phyloP scores from a whole-genome alignment of 1,140 invertebrate species.

The Zophobas atratus region DNA sequence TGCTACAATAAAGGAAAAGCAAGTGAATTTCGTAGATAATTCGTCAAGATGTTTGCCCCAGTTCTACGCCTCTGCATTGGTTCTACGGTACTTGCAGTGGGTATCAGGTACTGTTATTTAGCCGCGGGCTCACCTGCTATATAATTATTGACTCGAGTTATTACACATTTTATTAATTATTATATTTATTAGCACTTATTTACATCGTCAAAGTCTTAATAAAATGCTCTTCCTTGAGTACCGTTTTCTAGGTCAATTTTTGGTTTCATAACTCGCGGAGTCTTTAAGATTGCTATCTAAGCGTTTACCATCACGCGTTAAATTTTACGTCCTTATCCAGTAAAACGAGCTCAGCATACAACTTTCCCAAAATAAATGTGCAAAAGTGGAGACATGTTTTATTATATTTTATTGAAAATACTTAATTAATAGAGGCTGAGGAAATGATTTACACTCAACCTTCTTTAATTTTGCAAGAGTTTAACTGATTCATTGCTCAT shows the following conservation, averaged over 20 bases:
- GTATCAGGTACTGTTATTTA: constrained; percentile 49
- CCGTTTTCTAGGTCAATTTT: constrained; percentile 22
- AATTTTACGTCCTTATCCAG: background rate
- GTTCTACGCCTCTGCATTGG: constrained; percentile 41
- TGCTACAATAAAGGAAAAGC: background rate
- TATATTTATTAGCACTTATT: constrained; percentile 25
- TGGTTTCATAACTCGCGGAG: constrained; percentile 17
- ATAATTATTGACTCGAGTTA: constrained; percentile 41
- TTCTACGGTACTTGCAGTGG: constrained; percentile 48
- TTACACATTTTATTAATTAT: constrained; percentile 44
- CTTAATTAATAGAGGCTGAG: constrained; percentile 4
- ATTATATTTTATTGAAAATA: background rate
- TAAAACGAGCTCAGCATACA: background rate
- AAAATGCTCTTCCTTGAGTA: constrained; percentile 16
- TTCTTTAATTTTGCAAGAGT: constrained; percentile 22
- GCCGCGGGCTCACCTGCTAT: constrained; percentile 38
- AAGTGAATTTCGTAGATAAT: constrained; percentile 2
- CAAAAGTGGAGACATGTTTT: background rate
- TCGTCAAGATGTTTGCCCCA: constrained; percentile 4
- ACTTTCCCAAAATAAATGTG: constrained; percentile 28
- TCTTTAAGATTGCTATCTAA: constrained; percentile 1
- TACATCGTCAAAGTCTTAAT: constrained; percentile 19
- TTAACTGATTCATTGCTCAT: constrained; percentile 28
- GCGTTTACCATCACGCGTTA: constrained; percentile 9
- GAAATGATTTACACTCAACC: constrained; percentile 13